Evolutionary conservation across 2,113 vertebrate genomes (phyloP), one percentile per base, ranked within the genome.

Genomic region (Phoenicopterus ruber): DNA sequence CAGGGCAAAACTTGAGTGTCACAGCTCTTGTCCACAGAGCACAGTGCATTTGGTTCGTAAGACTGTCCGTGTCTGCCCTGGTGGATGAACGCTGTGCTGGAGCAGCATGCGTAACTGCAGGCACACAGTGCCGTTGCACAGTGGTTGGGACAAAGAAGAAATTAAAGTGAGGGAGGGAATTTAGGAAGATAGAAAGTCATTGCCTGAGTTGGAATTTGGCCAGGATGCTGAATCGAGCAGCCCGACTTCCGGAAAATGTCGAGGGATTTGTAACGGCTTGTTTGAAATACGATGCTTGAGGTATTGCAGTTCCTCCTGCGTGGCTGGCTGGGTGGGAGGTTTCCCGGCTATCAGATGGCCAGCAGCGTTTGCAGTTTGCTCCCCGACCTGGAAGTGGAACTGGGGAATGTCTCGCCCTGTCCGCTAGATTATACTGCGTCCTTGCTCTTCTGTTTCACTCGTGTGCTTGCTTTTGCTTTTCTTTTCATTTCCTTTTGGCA

Each of bases 311-410:
- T 67, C 58, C 61, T 79, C 65, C 16, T 1, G 8, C 3, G 1
- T 26, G 42, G 34, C 55, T 38, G 71, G 29, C n/a, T 25, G 50
- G 34, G 14, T 5, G 8, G 42, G 49, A 70, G 46, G 12, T 38
- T 82, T 71, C 47, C 65, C 0, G 0, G 78, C 65, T 84, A 2
- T 66, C 0, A 0, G 22, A 31, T 15, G 36, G 47, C 38, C 70
- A n/a, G 78, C 57, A 61, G 52, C 6, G 2, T 31, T 83, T 20
- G 40, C 22, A 21, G 38, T 55, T 71, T 70, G 26, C 61, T 84
- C 10, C 54, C 49, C 6, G 3, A n/a, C 44, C 54, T 81, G 88
- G 46, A 61, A 66, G 62, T 28, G 38, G 58, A 81, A 58, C 25
- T 31, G 49, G 40, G n/a, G 25, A 63, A 47, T 20, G 14, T 63